Evolutionary conservation across 2,888 invertebrate genomes (phyloP).

Genomic region (Cerceris rybyensis): DNA sequence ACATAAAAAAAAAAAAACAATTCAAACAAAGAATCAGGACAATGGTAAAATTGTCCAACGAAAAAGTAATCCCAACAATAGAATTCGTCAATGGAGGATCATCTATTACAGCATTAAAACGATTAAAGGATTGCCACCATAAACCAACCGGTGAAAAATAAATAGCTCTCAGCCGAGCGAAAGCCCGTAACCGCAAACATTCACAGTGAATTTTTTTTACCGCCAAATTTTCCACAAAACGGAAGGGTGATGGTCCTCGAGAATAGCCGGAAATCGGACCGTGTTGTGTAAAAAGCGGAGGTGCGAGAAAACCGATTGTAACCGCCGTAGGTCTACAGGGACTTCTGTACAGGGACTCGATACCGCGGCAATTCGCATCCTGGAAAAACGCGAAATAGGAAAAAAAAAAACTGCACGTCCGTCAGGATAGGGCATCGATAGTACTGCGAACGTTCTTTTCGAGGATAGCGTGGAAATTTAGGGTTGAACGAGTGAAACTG

Average conservation of each 20-base stretch:
- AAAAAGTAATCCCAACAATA: too few relatives aligned
- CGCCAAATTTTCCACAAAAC: conserved; percentile 29
- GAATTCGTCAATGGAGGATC: too few relatives aligned
- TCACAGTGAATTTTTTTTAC: neutral
- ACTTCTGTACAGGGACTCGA: conserved; percentile 46
- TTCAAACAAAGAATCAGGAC: too few relatives aligned
- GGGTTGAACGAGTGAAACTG: too few relatives aligned
- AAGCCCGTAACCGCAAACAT: neutral
- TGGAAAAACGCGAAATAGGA: neutral
- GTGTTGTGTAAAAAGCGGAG: conserved; percentile 32
- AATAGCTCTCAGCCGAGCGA: neutral
- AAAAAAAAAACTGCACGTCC: too few relatives aligned
- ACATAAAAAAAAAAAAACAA: too few relatives aligned
- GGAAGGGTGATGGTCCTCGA: conserved; percentile 26
- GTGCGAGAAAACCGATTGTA: conserved; percentile 53
- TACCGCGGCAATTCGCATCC: conserved; percentile 43
- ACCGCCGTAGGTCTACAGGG: conserved; percentile 51
- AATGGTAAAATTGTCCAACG: too few relatives aligned
- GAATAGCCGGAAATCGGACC: conserved; percentile 49
- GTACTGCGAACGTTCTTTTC: too few relatives aligned
- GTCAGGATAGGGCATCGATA: too few relatives aligned
- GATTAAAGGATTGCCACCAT: neutral
- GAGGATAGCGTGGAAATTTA: too few relatives aligned
- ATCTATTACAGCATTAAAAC: too few relatives aligned
- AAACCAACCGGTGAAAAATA: neutral